Conservation (phyloP, 2,113 vertebrate species). For the Marcusenius ussheri region DNA sequence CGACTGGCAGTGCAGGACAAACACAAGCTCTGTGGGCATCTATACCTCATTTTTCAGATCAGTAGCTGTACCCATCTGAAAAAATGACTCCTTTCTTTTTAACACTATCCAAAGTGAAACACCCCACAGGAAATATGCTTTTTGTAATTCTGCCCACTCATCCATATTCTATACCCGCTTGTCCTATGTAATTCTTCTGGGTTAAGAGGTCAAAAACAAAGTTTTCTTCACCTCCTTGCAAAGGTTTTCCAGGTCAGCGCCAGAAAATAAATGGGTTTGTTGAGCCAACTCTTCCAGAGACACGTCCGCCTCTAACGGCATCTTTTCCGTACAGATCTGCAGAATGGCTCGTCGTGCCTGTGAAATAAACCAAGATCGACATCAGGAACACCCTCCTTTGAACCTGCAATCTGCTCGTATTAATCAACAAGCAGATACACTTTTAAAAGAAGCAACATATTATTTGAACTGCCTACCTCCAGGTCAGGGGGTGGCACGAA, state of each 20-base stretch:
- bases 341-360: slow-evolving; percentile 79
- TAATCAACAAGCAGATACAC: not conserved
- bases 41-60: not conserved
- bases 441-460: not conserved
- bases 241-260: slow-evolving; percentile 85
- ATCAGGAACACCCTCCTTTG: not conserved
- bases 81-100: not conserved
- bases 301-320: slow-evolving; percentile 68
- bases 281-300: slow-evolving; percentile 66
- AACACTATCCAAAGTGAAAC: not conserved
- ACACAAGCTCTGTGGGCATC: not conserved
- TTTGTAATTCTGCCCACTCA: not conserved
- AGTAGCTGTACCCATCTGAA: not conserved
- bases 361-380: not conserved
- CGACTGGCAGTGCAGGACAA: not conserved
- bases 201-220: not conserved
- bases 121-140: not conserved
- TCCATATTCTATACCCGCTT: not conserved
- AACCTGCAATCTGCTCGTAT: not conserved
- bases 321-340: slow-evolving; percentile 65
- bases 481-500: slow-evolving; percentile 84
- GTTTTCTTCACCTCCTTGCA: slow-evolving; percentile 79
- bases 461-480: slow-evolving; percentile 55
- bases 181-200: not conserved
- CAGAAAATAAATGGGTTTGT: slow-evolving; percentile 73